Conservation (phyloP, 2,888 invertebrate species). For the Drosophila conformis region DNA sequence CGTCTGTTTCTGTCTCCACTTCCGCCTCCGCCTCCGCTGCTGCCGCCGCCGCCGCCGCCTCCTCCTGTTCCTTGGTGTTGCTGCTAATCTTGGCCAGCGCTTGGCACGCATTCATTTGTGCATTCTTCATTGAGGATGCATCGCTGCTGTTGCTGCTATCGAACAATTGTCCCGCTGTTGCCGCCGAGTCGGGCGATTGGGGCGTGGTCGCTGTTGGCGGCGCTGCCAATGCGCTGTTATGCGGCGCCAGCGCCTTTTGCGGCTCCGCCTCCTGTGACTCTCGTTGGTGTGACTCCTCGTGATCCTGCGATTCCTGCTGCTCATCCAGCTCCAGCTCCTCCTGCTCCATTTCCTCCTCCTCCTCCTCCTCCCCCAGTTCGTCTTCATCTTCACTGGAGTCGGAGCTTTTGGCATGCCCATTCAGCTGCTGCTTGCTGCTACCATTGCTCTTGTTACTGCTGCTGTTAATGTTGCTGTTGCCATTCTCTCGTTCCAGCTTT, state of each 20-base stretch:
- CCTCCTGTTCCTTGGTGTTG: slow-evolving; percentile 18
- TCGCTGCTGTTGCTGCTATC: slow-evolving; percentile 84
- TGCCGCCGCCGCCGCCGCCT: slow-evolving; percentile 19
- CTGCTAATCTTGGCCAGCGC: slow-evolving; percentile 77
- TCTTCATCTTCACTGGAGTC: slow-evolving; percentile 40
- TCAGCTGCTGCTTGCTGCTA: slow-evolving; percentile 15
- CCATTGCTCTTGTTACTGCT: slow-evolving; percentile 7
- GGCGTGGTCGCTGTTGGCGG: slow-evolving; percentile 81
- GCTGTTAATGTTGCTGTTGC: slow-evolving; percentile 13
- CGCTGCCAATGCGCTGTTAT: slow-evolving; percentile 67
- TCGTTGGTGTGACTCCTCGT: slow-evolving; percentile 32
- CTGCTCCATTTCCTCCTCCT: slow-evolving; percentile 39
- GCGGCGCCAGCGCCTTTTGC: slow-evolving; percentile 64
- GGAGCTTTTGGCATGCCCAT: slow-evolving; percentile 40
- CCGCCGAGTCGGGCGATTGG: slow-evolving; percentile 81
- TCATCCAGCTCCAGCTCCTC: slow-evolving; percentile 37
- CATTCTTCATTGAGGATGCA: slow-evolving; percentile 79
- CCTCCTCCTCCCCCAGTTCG: slow-evolving; percentile 32
- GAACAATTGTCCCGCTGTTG: slow-evolving; percentile 82
- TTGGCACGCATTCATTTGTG: slow-evolving; percentile 80
- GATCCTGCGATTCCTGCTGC: slow-evolving; percentile 38
- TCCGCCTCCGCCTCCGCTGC: slow-evolving; percentile 25
- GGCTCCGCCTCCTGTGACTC: slow-evolving; percentile 4
- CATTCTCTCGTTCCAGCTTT: slow-evolving; percentile 29
- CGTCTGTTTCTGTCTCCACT: not conserved